Base-by-base conservation (phyloP, 2,888 invertebrate genomes). In the Sturmia bella region DNA sequence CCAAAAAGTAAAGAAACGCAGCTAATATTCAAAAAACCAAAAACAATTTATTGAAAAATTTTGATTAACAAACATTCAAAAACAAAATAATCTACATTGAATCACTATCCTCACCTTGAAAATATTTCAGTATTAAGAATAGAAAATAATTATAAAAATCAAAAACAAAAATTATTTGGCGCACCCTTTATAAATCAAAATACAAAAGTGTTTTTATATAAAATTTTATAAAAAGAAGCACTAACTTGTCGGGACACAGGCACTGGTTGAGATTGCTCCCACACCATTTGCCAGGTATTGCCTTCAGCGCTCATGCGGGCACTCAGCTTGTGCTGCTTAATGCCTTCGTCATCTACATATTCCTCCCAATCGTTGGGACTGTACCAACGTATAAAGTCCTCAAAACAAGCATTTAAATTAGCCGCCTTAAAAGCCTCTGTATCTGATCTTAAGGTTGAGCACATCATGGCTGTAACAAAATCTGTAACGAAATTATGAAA, bases 341-440 rank as follows among this genome's bases (percentile, higher is more conserved):
- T 37, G 9, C 69, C 69, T 1, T 80, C 87, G 91, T 85, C 89
- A 80, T 88, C 84, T 15, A 78, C 50, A 21, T 92, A 92, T 86
- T 95, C 94, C 56, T 96, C 94, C 96, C 97, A 99, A 90, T 99
- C 99, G 15, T 98, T 93, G 0, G 99, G 99, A 1, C 99, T 99
- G 89, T 99, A 99, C 99, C 99, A 99, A 59, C 97, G 94, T 77
- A 99, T 98, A 89, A 99, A 99, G 89, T 99, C 99, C 88, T 97
- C 98, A 61, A 99, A 92, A 72, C 94, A 92, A 9, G 96, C 95
- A 4, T 95, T 96, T 0, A 99, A 99, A 92, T 99, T 99, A 3
- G 99, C 99, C 1, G 99, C 98, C 92, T 99, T 99, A 90, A 99
- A 99, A 0, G 99, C 96, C 90, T 99, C 98, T 98, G 99, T 99